phyloP scores from a whole-genome alignment of 2,113 vertebrate species.

The Cervus canadensis region DNA sequence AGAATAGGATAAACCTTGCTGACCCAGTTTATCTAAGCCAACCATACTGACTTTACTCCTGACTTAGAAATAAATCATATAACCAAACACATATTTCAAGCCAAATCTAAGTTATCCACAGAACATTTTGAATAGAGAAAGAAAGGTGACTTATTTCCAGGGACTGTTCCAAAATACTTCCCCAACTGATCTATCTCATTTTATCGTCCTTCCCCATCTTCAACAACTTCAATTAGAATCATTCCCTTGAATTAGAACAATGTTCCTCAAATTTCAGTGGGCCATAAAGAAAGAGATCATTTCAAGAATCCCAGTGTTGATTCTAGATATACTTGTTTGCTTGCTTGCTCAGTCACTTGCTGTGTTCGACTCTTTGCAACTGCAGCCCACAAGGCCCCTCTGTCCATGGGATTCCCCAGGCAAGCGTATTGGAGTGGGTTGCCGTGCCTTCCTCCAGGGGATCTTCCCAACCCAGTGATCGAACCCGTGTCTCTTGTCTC shows the following conservation, averaged over 20 bases:
- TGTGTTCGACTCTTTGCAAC: background rate
- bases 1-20: background rate
- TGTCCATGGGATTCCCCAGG: background rate
- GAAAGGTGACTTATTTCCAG: background rate
- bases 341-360: background rate
- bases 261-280: background rate
- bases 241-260: background rate
- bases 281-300: background rate
- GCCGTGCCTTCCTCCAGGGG: background rate
- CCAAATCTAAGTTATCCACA: background rate
- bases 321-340: background rate
- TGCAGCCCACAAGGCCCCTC: background rate
- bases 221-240: background rate
- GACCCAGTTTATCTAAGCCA: background rate
- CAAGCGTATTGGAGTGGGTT: background rate
- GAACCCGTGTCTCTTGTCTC: background rate
- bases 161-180: background rate
- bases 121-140: background rate
- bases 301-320: background rate
- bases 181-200: background rate
- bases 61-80: background rate
- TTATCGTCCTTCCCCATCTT: background rate
- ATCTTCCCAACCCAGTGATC: background rate
- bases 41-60: background rate
- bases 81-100: conserved; percentile 11